Conservation (phyloP, 2,888 invertebrate genomes). For the Aspidiotus destructor region DNA sequence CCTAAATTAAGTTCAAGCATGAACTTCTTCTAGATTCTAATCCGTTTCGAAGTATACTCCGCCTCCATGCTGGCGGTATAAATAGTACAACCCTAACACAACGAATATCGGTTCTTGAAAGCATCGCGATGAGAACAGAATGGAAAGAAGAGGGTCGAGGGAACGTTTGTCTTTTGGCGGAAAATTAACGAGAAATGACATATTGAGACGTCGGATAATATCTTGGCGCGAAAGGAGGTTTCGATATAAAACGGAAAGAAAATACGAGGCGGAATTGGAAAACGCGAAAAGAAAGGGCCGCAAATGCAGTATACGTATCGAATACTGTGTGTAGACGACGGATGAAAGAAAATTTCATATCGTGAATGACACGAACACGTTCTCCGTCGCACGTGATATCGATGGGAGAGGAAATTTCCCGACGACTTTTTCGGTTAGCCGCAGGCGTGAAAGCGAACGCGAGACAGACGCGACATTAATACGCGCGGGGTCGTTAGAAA, state of each 20-base stretch:
- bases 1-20: too few relatives aligned
- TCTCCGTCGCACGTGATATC: too few relatives aligned
- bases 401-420: not conserved
- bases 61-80: too few relatives aligned
- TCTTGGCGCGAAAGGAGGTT: not conserved
- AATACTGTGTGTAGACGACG: not conserved
- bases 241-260: not conserved
- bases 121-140: not conserved
- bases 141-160: not conserved
- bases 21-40: too few relatives aligned
- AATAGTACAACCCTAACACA: too few relatives aligned
- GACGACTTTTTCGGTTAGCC: not conserved
- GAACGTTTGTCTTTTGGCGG: not conserved
- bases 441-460: not conserved
- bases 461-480: too few relatives aligned
- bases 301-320: too few relatives aligned
- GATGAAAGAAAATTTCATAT: not conserved
- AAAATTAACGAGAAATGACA: constrained; percentile 4
- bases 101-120: too few relatives aligned
- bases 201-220: constrained; percentile 4
- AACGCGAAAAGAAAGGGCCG: not conserved
- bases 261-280: not conserved
- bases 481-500: not conserved
- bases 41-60: too few relatives aligned
- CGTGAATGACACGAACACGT: not conserved